These are phyloP conservation scores for Dryobates pubescens DNA, from an alignment of 2,797 vertebrate genomes.

Conservation along the genomic window DNA sequence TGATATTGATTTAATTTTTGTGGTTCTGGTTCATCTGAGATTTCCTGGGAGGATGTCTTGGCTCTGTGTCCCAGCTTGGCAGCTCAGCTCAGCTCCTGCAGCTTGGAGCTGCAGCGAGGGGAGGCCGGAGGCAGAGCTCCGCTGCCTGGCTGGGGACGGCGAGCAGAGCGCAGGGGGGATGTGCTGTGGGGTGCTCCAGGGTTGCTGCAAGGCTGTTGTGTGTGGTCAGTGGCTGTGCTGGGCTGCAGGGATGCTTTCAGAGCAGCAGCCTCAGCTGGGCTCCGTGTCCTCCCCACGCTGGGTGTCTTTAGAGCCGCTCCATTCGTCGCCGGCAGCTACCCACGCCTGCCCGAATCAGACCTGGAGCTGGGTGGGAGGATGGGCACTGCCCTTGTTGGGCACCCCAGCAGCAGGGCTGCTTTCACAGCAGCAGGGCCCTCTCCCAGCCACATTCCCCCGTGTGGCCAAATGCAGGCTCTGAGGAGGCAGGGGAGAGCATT, in stretches of 20 bases:
- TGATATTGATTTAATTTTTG: not conserved
- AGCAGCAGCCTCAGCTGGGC: not conserved
- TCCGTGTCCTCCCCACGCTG: not conserved
- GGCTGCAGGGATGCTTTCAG: not conserved
- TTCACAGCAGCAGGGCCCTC: conserved; percentile 5
- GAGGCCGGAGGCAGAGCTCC: not conserved
- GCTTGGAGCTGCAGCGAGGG: not conserved
- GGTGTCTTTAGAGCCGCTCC: conserved; percentile 50
- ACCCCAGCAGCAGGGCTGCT: conserved; percentile 3
- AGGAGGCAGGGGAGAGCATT: not conserved
- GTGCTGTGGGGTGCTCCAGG: not conserved
- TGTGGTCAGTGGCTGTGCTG: not conserved
- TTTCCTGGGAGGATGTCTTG: not conserved
- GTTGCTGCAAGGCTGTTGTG: not conserved
- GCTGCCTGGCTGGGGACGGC: not conserved
- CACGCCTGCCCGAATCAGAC: conserved; percentile 41
- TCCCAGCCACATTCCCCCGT: not conserved
- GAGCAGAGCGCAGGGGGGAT: not conserved
- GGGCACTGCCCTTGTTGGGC: conserved; percentile 48
- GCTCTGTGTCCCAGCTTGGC: not conserved
- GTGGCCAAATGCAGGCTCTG: conserved; percentile 5
- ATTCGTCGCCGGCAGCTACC: conserved; percentile 53
- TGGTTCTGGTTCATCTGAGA: not conserved
- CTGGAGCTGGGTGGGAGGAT: conserved; percentile 44
- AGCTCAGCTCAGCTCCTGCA: not conserved